Conservation (phyloP, 2,888 invertebrate genomes). For the Sarcophaga subvicina region DNA sequence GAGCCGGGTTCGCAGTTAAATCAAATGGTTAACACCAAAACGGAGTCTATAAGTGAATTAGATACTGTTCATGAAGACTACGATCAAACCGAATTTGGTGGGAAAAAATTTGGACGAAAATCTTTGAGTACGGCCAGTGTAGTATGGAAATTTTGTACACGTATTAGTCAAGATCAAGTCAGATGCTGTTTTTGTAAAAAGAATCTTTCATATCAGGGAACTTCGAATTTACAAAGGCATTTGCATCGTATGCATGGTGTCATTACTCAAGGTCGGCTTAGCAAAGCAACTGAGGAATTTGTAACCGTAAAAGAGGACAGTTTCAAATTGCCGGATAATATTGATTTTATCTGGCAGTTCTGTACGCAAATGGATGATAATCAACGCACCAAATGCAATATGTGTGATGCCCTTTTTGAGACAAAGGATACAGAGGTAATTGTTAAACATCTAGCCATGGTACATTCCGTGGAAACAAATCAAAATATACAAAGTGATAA, state of each 20-base stretch:
- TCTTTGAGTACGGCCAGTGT: slow-evolving; percentile 69
- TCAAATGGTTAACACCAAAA: slow-evolving; percentile 60
- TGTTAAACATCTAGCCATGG: slow-evolving; percentile 70
- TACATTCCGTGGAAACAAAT: slow-evolving; percentile 69
- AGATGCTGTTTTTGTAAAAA: slow-evolving; percentile 76
- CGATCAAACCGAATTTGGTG: slow-evolving; percentile 44
- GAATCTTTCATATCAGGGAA: slow-evolving; percentile 76
- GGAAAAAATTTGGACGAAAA: slow-evolving; percentile 59
- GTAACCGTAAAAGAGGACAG: slow-evolving; percentile 53
- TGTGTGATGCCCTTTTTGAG: slow-evolving; percentile 74
- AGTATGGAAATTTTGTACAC: slow-evolving; percentile 75
- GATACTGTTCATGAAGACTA: slow-evolving; percentile 43
- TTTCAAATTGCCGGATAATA: slow-evolving; percentile 56
- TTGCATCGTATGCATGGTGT: slow-evolving; percentile 77
- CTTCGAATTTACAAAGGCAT: slow-evolving; percentile 76
- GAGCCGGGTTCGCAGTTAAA: slow-evolving; percentile 62
- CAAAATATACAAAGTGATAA: slow-evolving; percentile 21
- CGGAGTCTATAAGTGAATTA: slow-evolving; percentile 43
- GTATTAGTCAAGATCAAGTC: slow-evolving; percentile 73
- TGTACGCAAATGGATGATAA: slow-evolving; percentile 65
- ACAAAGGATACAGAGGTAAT: slow-evolving; percentile 69
- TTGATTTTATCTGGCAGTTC: slow-evolving; percentile 70
- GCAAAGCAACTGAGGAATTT: slow-evolving; percentile 59
- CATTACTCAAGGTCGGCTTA: slow-evolving; percentile 68
- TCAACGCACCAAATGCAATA: slow-evolving; percentile 72